Evolutionary conservation across 2,888 invertebrate genomes (phyloP), one percentile per base, ranked within the genome.

Genomic region (Acleris sparsana): DNA sequence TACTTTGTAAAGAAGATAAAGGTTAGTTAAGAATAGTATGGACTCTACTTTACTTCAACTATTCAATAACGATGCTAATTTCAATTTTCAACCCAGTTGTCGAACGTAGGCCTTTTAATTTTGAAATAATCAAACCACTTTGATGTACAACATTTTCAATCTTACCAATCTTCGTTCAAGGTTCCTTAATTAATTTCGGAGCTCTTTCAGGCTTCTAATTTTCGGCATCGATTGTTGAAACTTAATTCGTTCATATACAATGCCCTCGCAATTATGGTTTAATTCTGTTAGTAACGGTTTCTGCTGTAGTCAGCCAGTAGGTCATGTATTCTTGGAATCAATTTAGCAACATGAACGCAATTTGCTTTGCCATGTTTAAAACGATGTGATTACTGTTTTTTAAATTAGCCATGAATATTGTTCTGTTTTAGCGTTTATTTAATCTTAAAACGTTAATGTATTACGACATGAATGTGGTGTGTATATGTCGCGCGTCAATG

Each of bases 211-310:
- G 46, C 56, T 57, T 57, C 52, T 62, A 57, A 66, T 66, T 62
- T 66, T 66, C 62, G 51, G 57, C 66, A 53, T 43, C 52, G 53
- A 66, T 66, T 66, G 66, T 66, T 62, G 57, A 66, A 53, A 53
- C 56, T 66, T 57, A 62, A 66, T 66, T 62, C 57, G 56, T 66
- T 66, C 61, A 62, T 57, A 48, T 65, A 57, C 61, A 66, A 61
- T 66, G 51, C 56, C 61, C 18, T 66, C 33, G 5, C 55, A 66
- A 61, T 65, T 61, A 65, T 52, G 48, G 66, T 61, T 62, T 57
- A 62, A 66, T 66, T 66, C 57, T 56, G 25, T 25, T 46, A 2
- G 39, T 9, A 48, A 57, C 39, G 56, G 33, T 49, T 39, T 49
- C 44, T 46, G 53, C 39, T 51, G 39, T 16, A 18, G 43, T 56